Evolutionary conservation across 2,113 vertebrate genomes (phyloP), one percentile per base, ranked within the genome.

Genomic region (Lanius ludovicianus): DNA sequence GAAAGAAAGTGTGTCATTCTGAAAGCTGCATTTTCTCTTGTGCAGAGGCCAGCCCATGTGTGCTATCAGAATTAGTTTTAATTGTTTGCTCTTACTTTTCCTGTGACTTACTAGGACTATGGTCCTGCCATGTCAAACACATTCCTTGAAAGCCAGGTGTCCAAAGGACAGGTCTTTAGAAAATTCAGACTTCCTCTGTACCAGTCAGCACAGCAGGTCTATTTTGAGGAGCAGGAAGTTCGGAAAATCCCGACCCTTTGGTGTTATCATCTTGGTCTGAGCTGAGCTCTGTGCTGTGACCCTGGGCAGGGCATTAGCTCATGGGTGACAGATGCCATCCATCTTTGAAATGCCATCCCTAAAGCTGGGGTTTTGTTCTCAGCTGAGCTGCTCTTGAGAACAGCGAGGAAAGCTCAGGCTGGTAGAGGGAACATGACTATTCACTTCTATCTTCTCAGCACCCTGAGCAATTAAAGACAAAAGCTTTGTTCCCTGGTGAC

Each of bases 401-500:
- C 33, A 55, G 41, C 15, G 21, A 87, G 78, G 33, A 84, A 91
- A 78, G 37, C 79, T 92, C 35, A 42, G 31, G 41, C 63, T 87
- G n/a, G 16, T 79, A 35, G 27, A n/a, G 62, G 76, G 47, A 91
- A 27, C 33, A 55, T 68, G 67, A 74, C 62, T 82, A 62, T 73
- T 79, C n/a, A 33, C 41, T 85, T 85, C 15, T 87, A 67, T 65
- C 67, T 81, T 78, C 81, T 59, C 35, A 89, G 71, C 69, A 83
- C 74, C 84, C 63, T 25, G 68, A 87, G 75, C 85, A 79, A 59
- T 96, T 94, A 83, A 87, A 83, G 33, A 89, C 75, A 93, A 86
- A 94, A 68, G 89, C 37, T 94, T 95, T 96, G 93, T 95, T 94
- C 84, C 47, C 44, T 42, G 50, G 59, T 92, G 90, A 87, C 81